Evolutionary conservation across 2,113 vertebrate species (phyloP).

Genomic region (Sylvilagus bachmani): DNA sequence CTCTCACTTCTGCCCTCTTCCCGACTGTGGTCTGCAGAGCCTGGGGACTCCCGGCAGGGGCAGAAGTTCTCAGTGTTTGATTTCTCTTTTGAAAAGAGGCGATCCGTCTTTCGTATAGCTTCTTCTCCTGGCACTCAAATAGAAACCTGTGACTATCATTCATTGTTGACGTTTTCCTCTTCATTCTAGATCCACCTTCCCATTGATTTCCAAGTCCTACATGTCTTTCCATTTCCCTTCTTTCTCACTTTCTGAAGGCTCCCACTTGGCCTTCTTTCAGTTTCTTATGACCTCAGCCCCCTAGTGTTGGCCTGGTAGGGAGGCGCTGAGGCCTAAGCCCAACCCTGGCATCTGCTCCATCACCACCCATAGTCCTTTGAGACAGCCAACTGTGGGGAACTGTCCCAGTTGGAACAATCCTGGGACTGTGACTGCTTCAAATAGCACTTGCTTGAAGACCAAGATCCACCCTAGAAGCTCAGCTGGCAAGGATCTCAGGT

Average conservation of each 20-base stretch:
- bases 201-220: background rate
- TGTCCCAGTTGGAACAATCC: background rate
- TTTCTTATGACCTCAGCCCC: background rate
- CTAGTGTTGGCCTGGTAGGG: background rate
- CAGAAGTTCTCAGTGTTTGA: background rate
- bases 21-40: background rate
- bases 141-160: background rate
- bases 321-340: background rate
- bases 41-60: background rate
- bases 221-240: background rate
- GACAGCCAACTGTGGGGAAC: background rate
- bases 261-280: background rate
- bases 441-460: background rate
- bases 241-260: background rate
- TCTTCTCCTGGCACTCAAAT: background rate
- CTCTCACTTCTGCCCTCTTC: background rate
- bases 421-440: background rate
- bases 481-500: background rate
- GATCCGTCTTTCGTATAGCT: background rate
- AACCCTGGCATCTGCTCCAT: background rate
- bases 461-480: background rate
- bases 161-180: background rate
- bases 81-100: background rate
- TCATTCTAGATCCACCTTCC: background rate
- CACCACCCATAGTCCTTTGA: background rate